Evolutionary conservation across 2,113 vertebrate species (phyloP).

Genomic region (western clawed frog (Xenopus tropicalis)): UCB_Xtro_10.0 CM004450.2:128084001-128084500

Average conservation of each 20-base stretch:
- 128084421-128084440: not conserved
- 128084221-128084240: not conserved
- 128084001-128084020: no score
- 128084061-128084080: no score
- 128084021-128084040: no score
- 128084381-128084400: not conserved
- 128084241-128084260: not conserved
- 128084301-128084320: not conserved
- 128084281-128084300: not conserved
- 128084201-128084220: constrained; percentile 1
- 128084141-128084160: no score
- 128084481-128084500: not conserved
- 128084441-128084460: not conserved
- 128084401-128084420: not conserved
- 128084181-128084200: no score
- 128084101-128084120: no score
- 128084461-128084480: not conserved
- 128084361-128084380: not conserved
- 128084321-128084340: not conserved
- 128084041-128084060: no score
- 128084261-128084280: not conserved
- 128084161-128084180: no score
- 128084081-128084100: no score
- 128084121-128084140: no score
- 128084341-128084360: not conserved